Percentiles rank a stretch among this genome's conserved stretches.
phyloP scores from a whole-genome alignment of 2,113 vertebrate genomes.

The Microcebus griseorufus region DNA sequence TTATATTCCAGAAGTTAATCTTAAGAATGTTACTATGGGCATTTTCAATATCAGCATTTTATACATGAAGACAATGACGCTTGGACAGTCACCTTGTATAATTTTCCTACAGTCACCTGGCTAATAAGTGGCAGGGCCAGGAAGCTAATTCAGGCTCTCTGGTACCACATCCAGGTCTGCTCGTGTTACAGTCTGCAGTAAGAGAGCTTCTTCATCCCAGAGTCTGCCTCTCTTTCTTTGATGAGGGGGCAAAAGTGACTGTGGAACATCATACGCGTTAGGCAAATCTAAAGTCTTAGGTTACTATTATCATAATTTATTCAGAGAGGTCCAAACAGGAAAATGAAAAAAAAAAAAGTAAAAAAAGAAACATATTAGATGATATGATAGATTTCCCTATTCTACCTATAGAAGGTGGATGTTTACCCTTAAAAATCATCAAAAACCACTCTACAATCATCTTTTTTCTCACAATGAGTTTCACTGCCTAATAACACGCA shows the following conservation, averaged over 20 bases:
- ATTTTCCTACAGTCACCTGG: background rate
- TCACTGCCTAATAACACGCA: background rate
- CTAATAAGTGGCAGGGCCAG: background rate
- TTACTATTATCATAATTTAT: constrained; percentile 11
- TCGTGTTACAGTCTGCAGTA: background rate
- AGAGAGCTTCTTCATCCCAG: background rate
- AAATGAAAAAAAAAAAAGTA: background rate
- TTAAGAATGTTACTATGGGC: background rate
- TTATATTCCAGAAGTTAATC: background rate
- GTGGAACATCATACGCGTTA: background rate
- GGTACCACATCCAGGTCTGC: background rate
- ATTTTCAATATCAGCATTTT: background rate
- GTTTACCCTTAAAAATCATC: background rate
- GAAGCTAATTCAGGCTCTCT: background rate
- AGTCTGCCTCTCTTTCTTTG: background rate
- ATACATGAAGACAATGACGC: background rate
- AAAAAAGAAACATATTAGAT: background rate
- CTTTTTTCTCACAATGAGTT: background rate
- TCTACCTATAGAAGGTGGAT: background rate
- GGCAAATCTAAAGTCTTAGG: background rate
- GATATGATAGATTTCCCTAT: background rate
- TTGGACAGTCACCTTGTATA: background rate
- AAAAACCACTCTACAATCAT: background rate
- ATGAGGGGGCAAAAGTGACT: background rate
- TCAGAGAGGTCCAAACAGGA: background rate